Evolutionary conservation across 2,888 invertebrate species (phyloP).

Genomic region (Ormyrus pomaceus): DNA sequence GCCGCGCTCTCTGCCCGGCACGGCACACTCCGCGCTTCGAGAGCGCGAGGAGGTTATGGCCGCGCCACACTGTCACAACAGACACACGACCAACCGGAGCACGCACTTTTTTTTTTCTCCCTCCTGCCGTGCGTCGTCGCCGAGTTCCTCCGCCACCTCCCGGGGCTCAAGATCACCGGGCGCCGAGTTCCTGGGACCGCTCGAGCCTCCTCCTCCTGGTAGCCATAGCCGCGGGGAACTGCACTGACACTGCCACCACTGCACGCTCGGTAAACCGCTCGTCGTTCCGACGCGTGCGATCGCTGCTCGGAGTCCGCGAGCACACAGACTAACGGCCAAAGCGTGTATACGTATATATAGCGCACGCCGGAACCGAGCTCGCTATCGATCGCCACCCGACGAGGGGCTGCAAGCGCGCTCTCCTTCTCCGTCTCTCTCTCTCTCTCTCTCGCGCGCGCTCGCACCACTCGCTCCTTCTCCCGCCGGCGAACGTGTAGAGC

Average conservation of each 20-base stretch:
- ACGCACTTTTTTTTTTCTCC: too few species aligned
- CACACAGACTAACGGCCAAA: not conserved
- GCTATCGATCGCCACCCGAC: conserved; percentile 51
- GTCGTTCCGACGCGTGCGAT: not conserved
- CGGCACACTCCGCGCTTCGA: too few species aligned
- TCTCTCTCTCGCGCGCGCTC: conserved; percentile 21
- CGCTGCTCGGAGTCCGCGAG: not conserved
- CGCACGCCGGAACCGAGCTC: conserved; percentile 15
- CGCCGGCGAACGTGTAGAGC: too few species aligned
- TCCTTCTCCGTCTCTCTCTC: conserved; percentile 24
- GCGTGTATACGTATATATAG: not conserved
- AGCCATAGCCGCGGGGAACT: too few species aligned
- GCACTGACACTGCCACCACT: not conserved
- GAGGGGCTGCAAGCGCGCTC: conserved; percentile 29
- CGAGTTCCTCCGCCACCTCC: not conserved
- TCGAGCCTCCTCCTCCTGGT: not conserved
- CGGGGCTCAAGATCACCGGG: not conserved
- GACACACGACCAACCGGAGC: too few species aligned
- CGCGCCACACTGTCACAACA: too few species aligned
- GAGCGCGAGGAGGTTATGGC: too few species aligned
- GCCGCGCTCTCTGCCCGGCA: not conserved
- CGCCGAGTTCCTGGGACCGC: not conserved
- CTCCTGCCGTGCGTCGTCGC: too few species aligned
- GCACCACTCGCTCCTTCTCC: not conserved
- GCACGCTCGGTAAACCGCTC: not conserved